Evolutionary conservation across 2,888 invertebrate species (phyloP).

Genomic region (Xylophagus ater): DNA sequence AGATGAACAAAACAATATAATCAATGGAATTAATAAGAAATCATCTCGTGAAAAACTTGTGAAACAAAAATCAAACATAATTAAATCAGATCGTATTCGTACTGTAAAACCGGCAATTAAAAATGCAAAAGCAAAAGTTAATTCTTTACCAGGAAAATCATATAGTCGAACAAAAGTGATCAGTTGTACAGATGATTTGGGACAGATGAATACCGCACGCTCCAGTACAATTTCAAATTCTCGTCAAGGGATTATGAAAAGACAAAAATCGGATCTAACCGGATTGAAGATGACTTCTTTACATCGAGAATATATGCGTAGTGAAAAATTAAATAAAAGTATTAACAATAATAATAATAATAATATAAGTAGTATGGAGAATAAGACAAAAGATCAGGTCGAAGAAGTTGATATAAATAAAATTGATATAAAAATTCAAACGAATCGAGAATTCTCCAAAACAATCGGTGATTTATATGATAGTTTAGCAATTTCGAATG

Average conservation of each 20-base stretch:
- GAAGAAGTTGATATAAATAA: constrained; percentile 25
- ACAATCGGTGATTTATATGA: constrained; percentile 38
- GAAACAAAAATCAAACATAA: constrained; percentile 10
- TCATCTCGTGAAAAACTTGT: constrained; percentile 4
- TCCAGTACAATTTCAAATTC: constrained; percentile 12
- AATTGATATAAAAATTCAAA: constrained; percentile 39
- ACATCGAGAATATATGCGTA: constrained; percentile 38
- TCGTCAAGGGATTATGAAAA: constrained; percentile 30
- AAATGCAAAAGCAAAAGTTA: constrained; percentile 36
- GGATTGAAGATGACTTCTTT: constrained; percentile 43
- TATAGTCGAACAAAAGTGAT: no score
- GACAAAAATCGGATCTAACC: constrained; percentile 52
- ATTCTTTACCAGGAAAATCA: constrained; percentile 33
- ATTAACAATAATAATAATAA: constrained; percentile 15
- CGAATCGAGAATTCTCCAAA: constrained; percentile 37
- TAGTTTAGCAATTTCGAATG: constrained; percentile 24
- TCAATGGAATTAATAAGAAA: constrained; percentile 7
- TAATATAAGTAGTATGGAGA: not conserved
- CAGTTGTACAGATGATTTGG: no score
- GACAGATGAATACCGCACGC: no score
- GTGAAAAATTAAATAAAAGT: constrained; percentile 31
- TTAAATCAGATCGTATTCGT: constrained; percentile 1
- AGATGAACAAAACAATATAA: constrained; percentile 25
- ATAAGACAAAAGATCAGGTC: constrained; percentile 7
- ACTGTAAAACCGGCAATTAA: constrained; percentile 28